A percentile compares a stretch with the other conserved stretches of the same genome.
Evolutionary conservation across 2,797 vertebrate genomes (phyloP).

Genomic region (Poeciliopsis presidionis): DNA sequence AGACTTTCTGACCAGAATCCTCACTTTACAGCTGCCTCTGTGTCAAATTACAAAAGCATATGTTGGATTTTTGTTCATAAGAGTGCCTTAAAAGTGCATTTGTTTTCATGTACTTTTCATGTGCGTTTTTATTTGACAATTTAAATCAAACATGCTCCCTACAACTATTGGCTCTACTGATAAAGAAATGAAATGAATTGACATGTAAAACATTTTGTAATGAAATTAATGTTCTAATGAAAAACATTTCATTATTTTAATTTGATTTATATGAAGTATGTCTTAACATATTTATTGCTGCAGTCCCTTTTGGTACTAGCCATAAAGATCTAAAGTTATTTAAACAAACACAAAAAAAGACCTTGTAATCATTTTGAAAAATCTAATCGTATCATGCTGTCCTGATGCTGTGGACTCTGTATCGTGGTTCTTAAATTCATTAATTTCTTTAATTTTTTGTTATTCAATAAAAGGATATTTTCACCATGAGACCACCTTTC

Average conservation of each 20-base stretch:
- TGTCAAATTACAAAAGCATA: background rate
- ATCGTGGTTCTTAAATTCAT: background rate
- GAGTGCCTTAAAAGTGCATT: background rate
- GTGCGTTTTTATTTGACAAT: too few relatives aligned
- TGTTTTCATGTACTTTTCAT: slow-evolving; percentile 3
- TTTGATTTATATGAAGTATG: background rate
- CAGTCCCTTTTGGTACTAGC: background rate
- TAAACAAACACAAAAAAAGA: background rate
- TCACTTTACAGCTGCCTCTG: slow-evolving; percentile 3
- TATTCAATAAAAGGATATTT: slow-evolving; percentile 1
- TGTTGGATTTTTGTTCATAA: slow-evolving; percentile 19
- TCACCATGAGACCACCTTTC: background rate
- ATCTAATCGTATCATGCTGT: background rate
- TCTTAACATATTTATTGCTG: background rate
- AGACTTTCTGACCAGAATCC: slow-evolving; percentile 18
- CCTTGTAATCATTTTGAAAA: background rate
- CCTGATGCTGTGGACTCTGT: background rate
- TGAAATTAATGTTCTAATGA: background rate
- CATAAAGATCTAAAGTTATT: background rate
- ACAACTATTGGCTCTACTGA: background rate
- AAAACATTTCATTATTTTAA: background rate
- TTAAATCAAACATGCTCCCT: background rate
- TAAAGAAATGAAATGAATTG: too few relatives aligned
- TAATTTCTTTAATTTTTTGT: background rate
- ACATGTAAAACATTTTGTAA: background rate